A percentile compares a stretch with the other conserved stretches of the same genome.
Conservation (phyloP, 1,140 invertebrate species). For the Papilio xuthus region DNA sequence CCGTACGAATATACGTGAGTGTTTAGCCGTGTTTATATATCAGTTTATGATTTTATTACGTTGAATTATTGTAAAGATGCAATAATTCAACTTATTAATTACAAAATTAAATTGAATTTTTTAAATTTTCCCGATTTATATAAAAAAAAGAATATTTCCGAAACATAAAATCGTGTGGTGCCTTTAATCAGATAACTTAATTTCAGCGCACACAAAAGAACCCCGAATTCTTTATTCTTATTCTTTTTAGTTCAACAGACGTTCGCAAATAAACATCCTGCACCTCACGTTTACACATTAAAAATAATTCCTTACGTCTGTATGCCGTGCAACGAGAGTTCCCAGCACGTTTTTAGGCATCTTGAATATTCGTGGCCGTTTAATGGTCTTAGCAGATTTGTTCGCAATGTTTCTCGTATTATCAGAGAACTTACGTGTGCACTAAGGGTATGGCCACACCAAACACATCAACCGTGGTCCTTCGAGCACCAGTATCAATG, state of each 20-base stretch:
- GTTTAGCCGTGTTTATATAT: too few species aligned
- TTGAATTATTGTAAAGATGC: background rate
- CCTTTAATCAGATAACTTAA: conserved; percentile 21
- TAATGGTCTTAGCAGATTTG: conserved; percentile 23
- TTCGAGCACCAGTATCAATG: too few species aligned
- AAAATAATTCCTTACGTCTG: conserved; percentile 26
- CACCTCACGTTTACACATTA: conserved; percentile 24
- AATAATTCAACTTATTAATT: background rate
- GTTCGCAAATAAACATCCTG: conserved; percentile 21
- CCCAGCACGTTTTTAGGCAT: conserved; percentile 27
- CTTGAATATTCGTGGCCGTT: conserved; percentile 16
- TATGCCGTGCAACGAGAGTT: conserved; percentile 11
- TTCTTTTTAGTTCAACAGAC: conserved; percentile 7
- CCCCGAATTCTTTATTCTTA: conserved; percentile 12
- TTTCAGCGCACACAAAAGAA: conserved; percentile 18
- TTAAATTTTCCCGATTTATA: background rate
- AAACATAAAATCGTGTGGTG: background rate
- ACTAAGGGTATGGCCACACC: background rate
- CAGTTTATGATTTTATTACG: too few species aligned
- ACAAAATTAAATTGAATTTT: background rate
- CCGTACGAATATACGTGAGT: too few species aligned
- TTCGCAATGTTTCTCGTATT: conserved; percentile 5
- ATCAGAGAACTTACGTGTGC: background rate
- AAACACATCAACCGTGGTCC: background rate
- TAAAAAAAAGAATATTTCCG: background rate